Base-by-base conservation (phyloP, 2,888 invertebrate species). In the Hydriomena furcata region DNA sequence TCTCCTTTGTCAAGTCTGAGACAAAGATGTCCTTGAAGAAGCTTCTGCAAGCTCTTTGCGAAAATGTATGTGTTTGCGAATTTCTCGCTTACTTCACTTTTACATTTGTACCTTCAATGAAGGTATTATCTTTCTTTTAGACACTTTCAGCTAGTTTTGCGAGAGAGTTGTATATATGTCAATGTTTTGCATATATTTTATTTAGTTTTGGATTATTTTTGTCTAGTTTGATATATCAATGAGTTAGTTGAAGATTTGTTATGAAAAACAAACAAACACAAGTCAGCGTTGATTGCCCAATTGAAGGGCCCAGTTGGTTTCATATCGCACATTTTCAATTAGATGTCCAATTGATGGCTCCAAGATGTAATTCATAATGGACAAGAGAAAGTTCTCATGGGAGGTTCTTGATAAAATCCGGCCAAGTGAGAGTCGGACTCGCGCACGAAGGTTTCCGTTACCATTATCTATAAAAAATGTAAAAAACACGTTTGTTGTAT, bases 321-420 rank as follows among this genome's bases (percentile, higher is more conserved):
- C 69, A 73, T 80, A 79, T 79, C 66, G 76, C 79, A 71, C 76
- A 77, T 83, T 75, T 76, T 78, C 82, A 84, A 85, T 85, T 84
- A 81, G 62, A 53, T 59, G 61, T 58, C 60, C 76, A 84, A 86
- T 84, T 84, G 81, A 60, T 71, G 67, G 60, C 63, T 66, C 66
- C 67, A 68, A 70, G 71, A 72, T 58, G 59, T 61, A 65, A 63
- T 52, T 61, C 55, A 58, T 45, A 58, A 55, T 37, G 8, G 37
- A 52, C 58, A 64, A 65, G 66, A 75, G 77, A 79, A 75, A 79
- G 74, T 84, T 83, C 79, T 81, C 81, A 69, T 79, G 82, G 73
- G 80, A 82, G 74, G 56, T 51, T 57, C 49, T 59, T 38, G 25
- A 10, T n/a, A n/a, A n/a, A n/a, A n/a, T n/a, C n/a, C n/a, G n/a